These are phyloP conservation scores for Pocillopora meandrina DNA, from an alignment of 92 coral and sea anemone species.

Conservation along the genomic window DNA sequence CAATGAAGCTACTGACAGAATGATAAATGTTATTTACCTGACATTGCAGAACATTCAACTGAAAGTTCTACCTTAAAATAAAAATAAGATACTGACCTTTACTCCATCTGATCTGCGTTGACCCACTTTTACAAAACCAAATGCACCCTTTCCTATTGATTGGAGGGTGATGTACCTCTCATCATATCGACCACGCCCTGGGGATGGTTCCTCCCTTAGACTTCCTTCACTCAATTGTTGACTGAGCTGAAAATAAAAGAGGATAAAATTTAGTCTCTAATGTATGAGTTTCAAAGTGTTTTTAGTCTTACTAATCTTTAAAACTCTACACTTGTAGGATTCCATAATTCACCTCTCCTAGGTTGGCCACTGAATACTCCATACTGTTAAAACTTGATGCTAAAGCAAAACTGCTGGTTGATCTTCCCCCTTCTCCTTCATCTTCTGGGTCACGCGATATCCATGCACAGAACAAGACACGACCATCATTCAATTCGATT, in stretches of 20 bases:
- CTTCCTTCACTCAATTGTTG: slow-evolving; percentile 65
- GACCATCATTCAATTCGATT: slow-evolving; percentile 88
- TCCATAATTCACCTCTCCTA: slow-evolving; percentile 70
- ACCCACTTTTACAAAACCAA: slow-evolving; percentile 94
- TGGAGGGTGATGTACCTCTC: slow-evolving; percentile 84
- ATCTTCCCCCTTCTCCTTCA: slow-evolving; percentile 75
- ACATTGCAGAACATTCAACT: too few relatives aligned
- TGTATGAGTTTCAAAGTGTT: too few relatives aligned
- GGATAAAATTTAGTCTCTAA: neutral
- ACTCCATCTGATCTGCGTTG: slow-evolving; percentile 75
- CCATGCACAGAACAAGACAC: slow-evolving; percentile 89
- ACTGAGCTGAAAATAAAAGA: slow-evolving; percentile 47
- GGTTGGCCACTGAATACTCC: slow-evolving; percentile 66
- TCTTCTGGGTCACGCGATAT: slow-evolving; percentile 99
- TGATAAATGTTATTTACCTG: too few relatives aligned
- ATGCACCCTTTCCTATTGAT: slow-evolving; percentile 96
- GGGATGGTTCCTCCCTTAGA: slow-evolving; percentile 67
- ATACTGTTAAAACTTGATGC: slow-evolving; percentile 83
- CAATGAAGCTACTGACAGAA: too few relatives aligned
- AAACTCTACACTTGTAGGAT: too few relatives aligned
- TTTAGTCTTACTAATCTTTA: too few relatives aligned
- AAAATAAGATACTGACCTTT: slow-evolving; percentile 58
- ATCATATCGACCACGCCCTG: slow-evolving; percentile 92
- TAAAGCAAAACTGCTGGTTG: slow-evolving; percentile 60
- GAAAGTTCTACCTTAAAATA: neutral